phyloP scores from a whole-genome alignment of 2,888 invertebrate species.

The Campoplex capitator region DNA sequence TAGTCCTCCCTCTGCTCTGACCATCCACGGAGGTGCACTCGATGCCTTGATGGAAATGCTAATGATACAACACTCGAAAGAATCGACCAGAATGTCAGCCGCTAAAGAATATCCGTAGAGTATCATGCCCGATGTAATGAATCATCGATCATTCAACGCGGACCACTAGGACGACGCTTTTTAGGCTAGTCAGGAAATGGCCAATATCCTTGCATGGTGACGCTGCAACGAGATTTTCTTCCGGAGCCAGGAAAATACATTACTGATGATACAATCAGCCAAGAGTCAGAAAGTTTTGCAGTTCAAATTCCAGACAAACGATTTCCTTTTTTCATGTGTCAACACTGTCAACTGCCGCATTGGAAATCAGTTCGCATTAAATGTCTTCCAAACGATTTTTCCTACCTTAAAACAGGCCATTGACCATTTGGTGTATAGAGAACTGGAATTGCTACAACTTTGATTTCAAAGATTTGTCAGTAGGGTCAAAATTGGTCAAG shows the following conservation, averaged over 20 bases:
- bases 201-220: conserved; percentile 1
- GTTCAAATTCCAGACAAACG: no score
- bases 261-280: background rate
- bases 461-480: background rate
- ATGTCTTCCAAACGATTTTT: background rate
- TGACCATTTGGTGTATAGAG: background rate
- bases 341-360: no score
- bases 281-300: background rate
- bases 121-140: background rate
- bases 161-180: background rate
- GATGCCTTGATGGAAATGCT: conserved; percentile 59
- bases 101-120: background rate
- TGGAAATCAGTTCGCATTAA: background rate
- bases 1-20: background rate
- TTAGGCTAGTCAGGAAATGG: background rate
- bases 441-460: background rate
- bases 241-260: background rate
- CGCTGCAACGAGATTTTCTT: background rate
- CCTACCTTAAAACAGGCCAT: background rate
- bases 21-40: conserved; percentile 16
- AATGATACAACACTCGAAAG: conserved; percentile 46
- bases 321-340: no score
- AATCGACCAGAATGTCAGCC: background rate
- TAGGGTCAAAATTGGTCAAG: background rate
- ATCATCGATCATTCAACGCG: conserved; percentile 1